These are phyloP conservation scores for Chionis minor DNA, from an alignment of 2,113 vertebrate genomes.

Conservation along the genomic window DNA sequence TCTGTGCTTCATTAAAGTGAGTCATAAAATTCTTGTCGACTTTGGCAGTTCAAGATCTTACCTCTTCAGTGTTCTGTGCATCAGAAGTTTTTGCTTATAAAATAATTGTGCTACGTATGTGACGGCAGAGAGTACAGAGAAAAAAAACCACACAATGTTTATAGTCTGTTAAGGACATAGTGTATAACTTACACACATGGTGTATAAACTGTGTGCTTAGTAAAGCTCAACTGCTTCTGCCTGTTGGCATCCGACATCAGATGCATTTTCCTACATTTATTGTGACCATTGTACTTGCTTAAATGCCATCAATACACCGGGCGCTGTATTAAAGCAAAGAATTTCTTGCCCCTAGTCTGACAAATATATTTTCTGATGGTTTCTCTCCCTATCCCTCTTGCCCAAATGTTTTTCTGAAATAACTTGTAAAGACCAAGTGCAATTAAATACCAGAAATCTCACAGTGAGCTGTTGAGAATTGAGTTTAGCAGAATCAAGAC, in stretches of 20 bases:
- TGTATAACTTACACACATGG: accelerated
- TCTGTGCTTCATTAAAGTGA: neutral
- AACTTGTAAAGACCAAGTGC: neutral
- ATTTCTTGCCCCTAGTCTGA: neutral
- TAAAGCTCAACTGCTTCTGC: neutral
- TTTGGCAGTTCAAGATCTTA: neutral
- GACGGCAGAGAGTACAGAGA: neutral
- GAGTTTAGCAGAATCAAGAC: neutral
- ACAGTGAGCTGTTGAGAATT: neutral
- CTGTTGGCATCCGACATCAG: neutral
- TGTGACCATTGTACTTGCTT: neutral
- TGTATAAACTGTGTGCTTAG: neutral
- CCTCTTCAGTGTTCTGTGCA: neutral
- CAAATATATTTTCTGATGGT: neutral
- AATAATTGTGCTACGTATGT: neutral
- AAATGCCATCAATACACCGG: accelerated
- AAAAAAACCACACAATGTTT: neutral
- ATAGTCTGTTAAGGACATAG: neutral
- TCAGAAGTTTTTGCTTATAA: neutral
- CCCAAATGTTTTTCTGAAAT: neutral
- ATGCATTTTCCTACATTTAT: neutral
- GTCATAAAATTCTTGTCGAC: neutral
- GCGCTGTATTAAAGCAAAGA: neutral
- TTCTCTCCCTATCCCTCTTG: neutral
- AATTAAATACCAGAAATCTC: neutral